Evolutionary conservation across 2,888 invertebrate genomes (phyloP).

Genomic region (Monoplex corrugatus): DNA sequence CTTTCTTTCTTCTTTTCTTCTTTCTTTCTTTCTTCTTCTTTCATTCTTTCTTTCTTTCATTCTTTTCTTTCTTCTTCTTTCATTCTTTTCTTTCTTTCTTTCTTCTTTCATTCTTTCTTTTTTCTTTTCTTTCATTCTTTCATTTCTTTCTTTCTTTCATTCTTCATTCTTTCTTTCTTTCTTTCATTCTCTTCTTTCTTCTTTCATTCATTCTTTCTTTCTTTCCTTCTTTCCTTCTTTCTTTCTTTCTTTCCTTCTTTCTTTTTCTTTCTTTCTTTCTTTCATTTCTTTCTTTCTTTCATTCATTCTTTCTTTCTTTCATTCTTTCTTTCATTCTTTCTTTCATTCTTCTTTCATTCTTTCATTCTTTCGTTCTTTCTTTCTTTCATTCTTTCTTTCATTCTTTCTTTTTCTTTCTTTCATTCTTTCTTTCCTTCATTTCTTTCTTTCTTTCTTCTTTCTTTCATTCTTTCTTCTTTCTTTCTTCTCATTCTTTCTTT

Average conservation of each 20-base stretch:
- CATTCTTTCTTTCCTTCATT: background rate
- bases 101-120: too few relatives aligned
- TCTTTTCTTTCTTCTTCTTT: too few relatives aligned
- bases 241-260: too few relatives aligned
- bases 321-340: background rate
- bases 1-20: too few relatives aligned
- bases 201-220: background rate
- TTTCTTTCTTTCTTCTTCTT: too few relatives aligned
- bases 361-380: background rate
- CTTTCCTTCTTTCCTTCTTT: too few relatives aligned
- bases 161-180: background rate
- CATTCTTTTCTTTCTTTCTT: too few relatives aligned
- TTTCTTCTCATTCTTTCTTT: background rate
- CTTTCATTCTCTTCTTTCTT: background rate
- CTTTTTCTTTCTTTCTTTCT: background rate
- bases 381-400: background rate
- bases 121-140: background rate
- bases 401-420: background rate
- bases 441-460: background rate
- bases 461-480: background rate
- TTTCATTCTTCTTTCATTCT: background rate
- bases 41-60: too few relatives aligned
- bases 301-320: background rate
- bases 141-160: background rate
- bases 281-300: background rate